These are phyloP conservation scores for Lepus europaeus DNA, from an alignment of 2,113 vertebrate species.

Conservation along the genomic window DNA sequence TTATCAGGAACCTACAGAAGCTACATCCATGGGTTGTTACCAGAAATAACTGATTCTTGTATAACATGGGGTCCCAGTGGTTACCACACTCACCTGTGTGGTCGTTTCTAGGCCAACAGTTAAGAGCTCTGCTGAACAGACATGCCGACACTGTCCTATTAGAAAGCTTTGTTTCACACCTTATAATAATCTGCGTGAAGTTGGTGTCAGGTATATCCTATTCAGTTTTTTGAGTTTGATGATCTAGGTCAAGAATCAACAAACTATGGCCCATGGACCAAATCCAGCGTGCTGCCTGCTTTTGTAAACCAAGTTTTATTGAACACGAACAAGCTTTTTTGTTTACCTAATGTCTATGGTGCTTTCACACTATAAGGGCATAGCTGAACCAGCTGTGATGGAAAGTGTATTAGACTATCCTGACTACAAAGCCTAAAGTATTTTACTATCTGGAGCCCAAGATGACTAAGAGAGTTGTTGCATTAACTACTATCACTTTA, in stretches of 20 bases:
- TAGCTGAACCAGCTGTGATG: background rate
- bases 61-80: background rate
- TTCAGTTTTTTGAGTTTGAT: slow-evolving; percentile 37
- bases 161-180: background rate
- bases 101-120: background rate
- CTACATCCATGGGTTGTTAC: background rate
- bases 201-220: background rate
- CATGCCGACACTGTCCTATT: background rate
- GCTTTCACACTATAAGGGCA: background rate
- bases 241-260: background rate
- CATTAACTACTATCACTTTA: background rate
- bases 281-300: background rate
- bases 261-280: background rate
- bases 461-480: background rate
- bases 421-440: background rate
- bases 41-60: background rate
- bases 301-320: background rate
- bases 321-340: background rate
- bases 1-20: background rate
- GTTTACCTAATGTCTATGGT: background rate
- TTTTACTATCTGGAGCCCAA: slow-evolving; percentile 21
- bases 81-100: background rate
- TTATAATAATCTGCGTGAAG: background rate
- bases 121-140: background rate
- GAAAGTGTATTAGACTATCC: background rate